Evolutionary conservation across 2,888 invertebrate species (phyloP).

Genomic region (Thera obeliscata): DNA sequence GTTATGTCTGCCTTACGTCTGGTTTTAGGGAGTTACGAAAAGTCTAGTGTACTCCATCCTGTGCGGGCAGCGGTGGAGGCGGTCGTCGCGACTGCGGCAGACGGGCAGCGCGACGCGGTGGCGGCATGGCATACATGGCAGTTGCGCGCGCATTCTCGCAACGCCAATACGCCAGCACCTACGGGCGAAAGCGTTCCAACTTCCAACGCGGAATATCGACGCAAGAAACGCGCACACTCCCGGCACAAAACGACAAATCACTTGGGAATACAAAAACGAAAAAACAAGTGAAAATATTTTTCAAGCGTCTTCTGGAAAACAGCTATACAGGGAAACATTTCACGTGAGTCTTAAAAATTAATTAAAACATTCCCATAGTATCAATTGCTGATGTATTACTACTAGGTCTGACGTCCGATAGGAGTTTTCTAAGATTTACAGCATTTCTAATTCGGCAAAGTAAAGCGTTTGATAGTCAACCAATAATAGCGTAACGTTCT

Average conservation of each 20-base stretch:
- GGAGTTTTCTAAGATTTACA: slow-evolving; percentile 2
- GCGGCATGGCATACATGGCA: slow-evolving; percentile 30
- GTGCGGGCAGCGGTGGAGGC: slow-evolving; percentile 17
- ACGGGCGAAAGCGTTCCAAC: slow-evolving; percentile 61
- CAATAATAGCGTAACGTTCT: neutral
- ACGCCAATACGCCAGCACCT: slow-evolving; percentile 64
- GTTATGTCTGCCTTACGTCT: slow-evolving; percentile 13
- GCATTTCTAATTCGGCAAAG: slow-evolving; percentile 6
- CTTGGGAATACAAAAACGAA: slow-evolving; percentile 4
- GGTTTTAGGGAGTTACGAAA: slow-evolving; percentile 11
- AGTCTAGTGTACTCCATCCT: slow-evolving; percentile 5
- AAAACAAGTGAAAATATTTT: slow-evolving; percentile 11
- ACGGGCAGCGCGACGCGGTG: slow-evolving; percentile 8
- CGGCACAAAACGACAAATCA: slow-evolving; percentile 30
- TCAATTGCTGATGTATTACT: neutral
- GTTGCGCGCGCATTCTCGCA: slow-evolving; percentile 63
- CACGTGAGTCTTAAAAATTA: slow-evolving; percentile 11
- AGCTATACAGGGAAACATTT: slow-evolving; percentile 5
- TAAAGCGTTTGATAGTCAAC: neutral
- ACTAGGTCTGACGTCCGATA: neutral
- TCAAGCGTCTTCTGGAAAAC: neutral
- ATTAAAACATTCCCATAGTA: slow-evolving; percentile 3
- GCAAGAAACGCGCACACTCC: slow-evolving; percentile 54
- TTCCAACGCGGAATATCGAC: slow-evolving; percentile 65
- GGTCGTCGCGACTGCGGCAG: slow-evolving; percentile 36